Evolutionary conservation across 1,140 invertebrate genomes (phyloP).

Genomic region (Sitodiplosis mosellana): DNA sequence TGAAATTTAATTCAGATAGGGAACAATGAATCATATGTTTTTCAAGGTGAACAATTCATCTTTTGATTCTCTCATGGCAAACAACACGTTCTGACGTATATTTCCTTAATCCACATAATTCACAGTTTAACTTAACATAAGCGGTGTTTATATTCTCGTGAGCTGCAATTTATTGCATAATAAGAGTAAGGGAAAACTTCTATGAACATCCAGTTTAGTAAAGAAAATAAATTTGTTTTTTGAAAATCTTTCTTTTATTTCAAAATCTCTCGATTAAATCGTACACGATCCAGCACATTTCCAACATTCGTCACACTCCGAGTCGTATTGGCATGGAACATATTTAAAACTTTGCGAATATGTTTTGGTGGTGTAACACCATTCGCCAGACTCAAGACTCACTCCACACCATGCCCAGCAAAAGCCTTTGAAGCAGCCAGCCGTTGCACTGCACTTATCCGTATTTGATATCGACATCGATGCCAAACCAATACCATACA

Average conservation of each 20-base stretch:
- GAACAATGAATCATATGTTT: too few species aligned
- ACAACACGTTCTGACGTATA: too few species aligned
- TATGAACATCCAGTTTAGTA: too few species aligned
- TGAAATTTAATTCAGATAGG: too few species aligned
- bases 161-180: too few species aligned
- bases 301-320: neutral
- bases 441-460: neutral
- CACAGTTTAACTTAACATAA: too few species aligned
- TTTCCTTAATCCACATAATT: too few species aligned
- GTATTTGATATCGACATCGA: neutral
- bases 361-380: neutral
- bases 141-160: too few species aligned
- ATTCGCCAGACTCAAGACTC: neutral
- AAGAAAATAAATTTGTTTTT: too few species aligned
- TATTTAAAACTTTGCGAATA: slow-evolving; percentile 1
- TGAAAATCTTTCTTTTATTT: neutral
- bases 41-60: too few species aligned
- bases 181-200: too few species aligned
- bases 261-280: neutral
- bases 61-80: too few species aligned
- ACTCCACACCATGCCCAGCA: neutral
- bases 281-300: neutral
- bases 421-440: neutral
- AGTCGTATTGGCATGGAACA: neutral
- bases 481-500: neutral